phyloP scores from a whole-genome alignment of 2,113 vertebrate species.

The Apistogramma diplotaenia region DNA sequence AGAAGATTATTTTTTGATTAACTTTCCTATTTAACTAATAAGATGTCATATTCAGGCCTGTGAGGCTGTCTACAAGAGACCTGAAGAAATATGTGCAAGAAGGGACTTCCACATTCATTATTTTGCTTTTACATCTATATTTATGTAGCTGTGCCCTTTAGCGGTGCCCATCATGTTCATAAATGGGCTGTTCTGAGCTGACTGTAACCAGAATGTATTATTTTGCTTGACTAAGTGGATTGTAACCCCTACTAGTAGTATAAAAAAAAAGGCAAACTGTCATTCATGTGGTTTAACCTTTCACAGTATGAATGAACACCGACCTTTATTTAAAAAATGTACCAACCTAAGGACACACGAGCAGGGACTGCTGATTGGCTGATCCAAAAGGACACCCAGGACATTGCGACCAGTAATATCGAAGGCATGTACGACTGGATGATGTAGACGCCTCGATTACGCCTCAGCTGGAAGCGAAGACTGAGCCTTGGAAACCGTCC shows the following conservation, averaged over 20 bases:
- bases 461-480: conserved; percentile 87
- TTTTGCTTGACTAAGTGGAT: not conserved
- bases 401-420: conserved; percentile 94
- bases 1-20: not conserved
- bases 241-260: not conserved
- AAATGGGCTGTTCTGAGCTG: not conserved
- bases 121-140: not conserved
- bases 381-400: conserved; percentile 99
- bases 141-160: not conserved
- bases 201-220: not conserved
- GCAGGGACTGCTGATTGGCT: conserved; percentile 97
- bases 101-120: not conserved
- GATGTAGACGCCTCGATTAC: conserved; percentile 95
- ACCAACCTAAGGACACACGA: conserved; percentile 89
- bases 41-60: not conserved
- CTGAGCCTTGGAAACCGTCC: conserved; percentile 94
- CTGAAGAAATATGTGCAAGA: not conserved
- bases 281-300: not conserved
- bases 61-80: not conserved
- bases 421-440: conserved; percentile 98
- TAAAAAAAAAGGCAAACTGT: not conserved
- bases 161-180: not conserved
- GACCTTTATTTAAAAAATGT: not conserved
- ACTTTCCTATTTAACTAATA: not conserved
- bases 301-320: not conserved